These are phyloP conservation scores for Steinernema hermaphroditum DNA, from an alignment of 2,888 invertebrate genomes.

Conservation along the genomic window DNA sequence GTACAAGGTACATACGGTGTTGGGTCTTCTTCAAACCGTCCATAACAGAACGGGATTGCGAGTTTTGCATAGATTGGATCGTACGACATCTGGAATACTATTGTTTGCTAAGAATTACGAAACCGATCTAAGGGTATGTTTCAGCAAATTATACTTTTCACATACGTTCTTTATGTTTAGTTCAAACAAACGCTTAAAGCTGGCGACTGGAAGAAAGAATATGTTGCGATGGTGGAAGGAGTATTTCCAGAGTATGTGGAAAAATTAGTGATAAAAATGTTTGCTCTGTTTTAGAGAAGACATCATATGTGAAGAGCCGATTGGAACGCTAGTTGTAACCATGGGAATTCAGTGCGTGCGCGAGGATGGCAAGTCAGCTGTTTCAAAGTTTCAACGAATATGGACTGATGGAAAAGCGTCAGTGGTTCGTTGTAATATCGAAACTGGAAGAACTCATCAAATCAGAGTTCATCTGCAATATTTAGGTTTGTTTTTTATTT, in stretches of 20 bases:
- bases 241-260: slow-evolving; percentile 82
- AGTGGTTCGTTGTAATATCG: slow-evolving; percentile 88
- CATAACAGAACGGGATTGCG: slow-evolving; percentile 39
- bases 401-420: slow-evolving; percentile 87
- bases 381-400: slow-evolving; percentile 79
- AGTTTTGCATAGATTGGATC: slow-evolving; percentile 89
- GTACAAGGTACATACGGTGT: slow-evolving; percentile 94
- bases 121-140: slow-evolving; percentile 76
- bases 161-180: slow-evolving; percentile 67
- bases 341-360: slow-evolving; percentile 94
- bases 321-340: slow-evolving; percentile 74
- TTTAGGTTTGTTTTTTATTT: slow-evolving; percentile 75
- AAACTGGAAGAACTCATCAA: slow-evolving; percentile 97
- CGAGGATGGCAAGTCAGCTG: slow-evolving; percentile 74
- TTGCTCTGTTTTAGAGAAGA: slow-evolving; percentile 48
- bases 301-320: slow-evolving; percentile 59
- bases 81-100: slow-evolving; percentile 89
- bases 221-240: slow-evolving; percentile 91
- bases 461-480: slow-evolving; percentile 97
- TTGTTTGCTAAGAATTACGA: slow-evolving; percentile 90
- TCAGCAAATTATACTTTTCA: neutral
- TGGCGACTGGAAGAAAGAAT: slow-evolving; percentile 88
- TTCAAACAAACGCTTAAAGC: slow-evolving; percentile 93
- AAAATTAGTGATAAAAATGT: neutral
- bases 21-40: slow-evolving; percentile 40